A percentile compares a stretch with the other conserved stretches of the same genome.
phyloP scores from a whole-genome alignment of 2,797 vertebrate species.

The Chrosomus eos region DNA sequence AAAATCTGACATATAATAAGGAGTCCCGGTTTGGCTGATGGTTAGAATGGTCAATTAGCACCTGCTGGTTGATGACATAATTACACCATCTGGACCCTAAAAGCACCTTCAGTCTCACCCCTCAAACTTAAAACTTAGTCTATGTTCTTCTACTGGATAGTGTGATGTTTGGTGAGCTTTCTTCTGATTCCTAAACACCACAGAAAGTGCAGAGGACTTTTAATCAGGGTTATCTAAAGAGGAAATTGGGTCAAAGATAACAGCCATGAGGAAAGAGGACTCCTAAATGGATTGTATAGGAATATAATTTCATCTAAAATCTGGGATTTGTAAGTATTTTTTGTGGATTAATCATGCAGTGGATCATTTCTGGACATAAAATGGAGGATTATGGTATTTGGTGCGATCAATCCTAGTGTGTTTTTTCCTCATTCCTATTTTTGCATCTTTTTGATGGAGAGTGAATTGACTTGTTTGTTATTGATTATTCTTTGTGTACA shows the following conservation, averaged over 20 bases:
- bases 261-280: not conserved
- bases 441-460: not conserved
- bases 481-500: not conserved
- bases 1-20: not conserved
- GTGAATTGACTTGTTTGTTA: not conserved
- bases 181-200: not conserved
- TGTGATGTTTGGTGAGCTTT: not conserved
- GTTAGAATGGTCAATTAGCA: not conserved
- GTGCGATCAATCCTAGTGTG: not conserved
- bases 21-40: not conserved
- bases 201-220: not conserved
- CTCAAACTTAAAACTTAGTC: not conserved
- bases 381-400: not conserved
- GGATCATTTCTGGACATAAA: not conserved
- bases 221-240: not conserved
- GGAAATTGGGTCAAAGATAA: not conserved
- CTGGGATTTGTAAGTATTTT: not conserved
- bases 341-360: not conserved
- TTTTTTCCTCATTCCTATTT: not conserved
- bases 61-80: not conserved
- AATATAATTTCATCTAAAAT: not conserved
- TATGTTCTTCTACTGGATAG: not conserved
- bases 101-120: not conserved
- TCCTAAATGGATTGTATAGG: no score
- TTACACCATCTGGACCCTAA: not conserved